Evolutionary conservation across 2,113 vertebrate species (phyloP).

Genomic region (Corythaixoides concolor): DNA sequence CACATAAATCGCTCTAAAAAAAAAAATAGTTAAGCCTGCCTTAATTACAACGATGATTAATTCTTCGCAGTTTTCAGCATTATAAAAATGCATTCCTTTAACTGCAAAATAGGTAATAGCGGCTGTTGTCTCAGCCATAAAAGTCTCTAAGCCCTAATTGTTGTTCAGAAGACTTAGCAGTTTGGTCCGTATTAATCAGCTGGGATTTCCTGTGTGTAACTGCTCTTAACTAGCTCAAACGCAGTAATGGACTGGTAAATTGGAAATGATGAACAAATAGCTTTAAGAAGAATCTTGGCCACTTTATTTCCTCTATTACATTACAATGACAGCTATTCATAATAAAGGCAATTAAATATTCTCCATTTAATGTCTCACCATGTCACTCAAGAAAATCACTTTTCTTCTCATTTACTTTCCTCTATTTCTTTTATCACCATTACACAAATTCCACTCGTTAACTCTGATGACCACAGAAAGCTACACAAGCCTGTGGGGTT

Average conservation of each 20-base stretch:
- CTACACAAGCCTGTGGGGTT: background rate
- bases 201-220: background rate
- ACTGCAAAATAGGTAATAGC: background rate
- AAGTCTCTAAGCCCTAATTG: background rate
- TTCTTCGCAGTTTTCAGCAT: background rate
- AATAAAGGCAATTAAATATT: slow-evolving; percentile 12
- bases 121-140: background rate
- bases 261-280: slow-evolving; percentile 11
- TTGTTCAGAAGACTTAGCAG: background rate
- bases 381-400: background rate
- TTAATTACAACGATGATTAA: background rate
- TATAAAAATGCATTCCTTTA: background rate
- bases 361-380: background rate
- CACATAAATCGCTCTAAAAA: background rate
- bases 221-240: slow-evolving; percentile 16
- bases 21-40: background rate
- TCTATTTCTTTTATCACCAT: background rate
- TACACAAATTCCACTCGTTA: background rate
- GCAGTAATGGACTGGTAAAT: background rate
- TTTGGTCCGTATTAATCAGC: background rate
- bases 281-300: background rate
- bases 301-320: background rate
- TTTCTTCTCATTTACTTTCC: background rate
- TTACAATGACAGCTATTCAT: background rate
- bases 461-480: background rate